Evolutionary conservation across 37 sponge, comb jelly and placozoan species (phyloP).

Genomic region (Mnemiopsis leidyi): DNA sequence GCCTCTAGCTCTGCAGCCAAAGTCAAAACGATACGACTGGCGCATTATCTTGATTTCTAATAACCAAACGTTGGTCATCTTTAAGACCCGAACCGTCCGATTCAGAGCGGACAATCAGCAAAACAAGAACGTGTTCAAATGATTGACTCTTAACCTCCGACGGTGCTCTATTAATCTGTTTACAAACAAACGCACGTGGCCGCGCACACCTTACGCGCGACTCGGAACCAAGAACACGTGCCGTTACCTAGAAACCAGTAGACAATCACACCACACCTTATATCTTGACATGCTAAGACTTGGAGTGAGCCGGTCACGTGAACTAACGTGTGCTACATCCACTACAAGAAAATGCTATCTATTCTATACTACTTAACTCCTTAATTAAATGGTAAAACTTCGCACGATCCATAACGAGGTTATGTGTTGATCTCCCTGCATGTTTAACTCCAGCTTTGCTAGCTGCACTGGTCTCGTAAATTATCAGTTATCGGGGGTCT

Average conservation of each 20-base stretch:
- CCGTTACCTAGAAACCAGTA: background rate
- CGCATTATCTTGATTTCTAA: no score
- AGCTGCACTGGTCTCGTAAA: no score
- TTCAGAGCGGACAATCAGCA: background rate
- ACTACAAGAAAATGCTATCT: background rate
- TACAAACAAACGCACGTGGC: slow-evolving; percentile 23
- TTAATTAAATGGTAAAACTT: background rate
- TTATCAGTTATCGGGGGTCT: no score
- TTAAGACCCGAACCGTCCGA: background rate
- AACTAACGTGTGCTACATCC: background rate
- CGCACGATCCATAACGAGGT: background rate
- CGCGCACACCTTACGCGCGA: background rate
- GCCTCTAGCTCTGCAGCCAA: no score
- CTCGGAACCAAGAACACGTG: background rate
- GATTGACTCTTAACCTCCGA: background rate
- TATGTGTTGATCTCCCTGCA: no score
- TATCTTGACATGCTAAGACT: background rate
- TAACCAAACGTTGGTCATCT: no score
- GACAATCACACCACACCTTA: background rate
- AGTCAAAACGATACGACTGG: no score
- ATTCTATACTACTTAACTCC: background rate
- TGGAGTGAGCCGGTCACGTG: background rate
- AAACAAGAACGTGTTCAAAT: background rate
- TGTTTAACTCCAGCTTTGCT: no score
- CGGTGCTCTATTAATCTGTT: background rate